Base-by-base conservation (phyloP, 2,888 invertebrate species). In the Hanleya hanleyi region DNA sequence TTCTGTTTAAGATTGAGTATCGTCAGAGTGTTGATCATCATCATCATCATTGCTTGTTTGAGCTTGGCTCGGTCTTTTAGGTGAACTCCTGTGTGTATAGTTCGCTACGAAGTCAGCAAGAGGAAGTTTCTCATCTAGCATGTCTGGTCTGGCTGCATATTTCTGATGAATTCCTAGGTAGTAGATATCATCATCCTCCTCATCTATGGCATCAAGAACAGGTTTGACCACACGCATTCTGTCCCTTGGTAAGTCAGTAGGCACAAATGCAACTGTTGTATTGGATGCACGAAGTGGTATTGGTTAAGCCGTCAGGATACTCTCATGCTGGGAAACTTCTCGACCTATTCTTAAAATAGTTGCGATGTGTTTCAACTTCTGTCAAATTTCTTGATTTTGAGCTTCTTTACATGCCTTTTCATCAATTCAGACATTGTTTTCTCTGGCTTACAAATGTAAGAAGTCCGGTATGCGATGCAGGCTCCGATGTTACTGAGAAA, bases 51-150 rank as follows among this genome's bases (percentile, higher is more conserved):
- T n/a, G n/a, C n/a, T n/a, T n/a, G n/a, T n/a, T n/a, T n/a, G n/a
- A n/a, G n/a, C n/a, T n/a, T n/a, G n/a, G n/a, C n/a, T n/a, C n/a
- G n/a, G n/a, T n/a, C n/a, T n/a, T n/a, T n/a, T n/a, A n/a, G n/a
- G 18, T 47, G 47, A 57, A 32, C 6, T 5, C n/a, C 32, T 64
- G 9, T 29, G 26, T n/a, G 7, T 61, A 67, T 76, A 76, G 26
- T 76, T 69, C 47, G 73, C 41, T 15, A 32, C 68, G 32, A 36
- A 68, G 32, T 68, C 68, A 26, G 68, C 68, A 6, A 68, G 41
- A 51, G 50, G 50, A 37, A 26, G 35, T n/a, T 57, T 35, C 15
- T 68, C n/a, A n/a, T n/a, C 33, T 18, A 68, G 22, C 22, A 26
- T 32, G 22, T 29, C 29, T 12, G 68, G 68, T 29, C 68, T 37